Evolutionary conservation across 2,888 invertebrate genomes (phyloP).

Genomic region (Drosophila phalerata): DNA sequence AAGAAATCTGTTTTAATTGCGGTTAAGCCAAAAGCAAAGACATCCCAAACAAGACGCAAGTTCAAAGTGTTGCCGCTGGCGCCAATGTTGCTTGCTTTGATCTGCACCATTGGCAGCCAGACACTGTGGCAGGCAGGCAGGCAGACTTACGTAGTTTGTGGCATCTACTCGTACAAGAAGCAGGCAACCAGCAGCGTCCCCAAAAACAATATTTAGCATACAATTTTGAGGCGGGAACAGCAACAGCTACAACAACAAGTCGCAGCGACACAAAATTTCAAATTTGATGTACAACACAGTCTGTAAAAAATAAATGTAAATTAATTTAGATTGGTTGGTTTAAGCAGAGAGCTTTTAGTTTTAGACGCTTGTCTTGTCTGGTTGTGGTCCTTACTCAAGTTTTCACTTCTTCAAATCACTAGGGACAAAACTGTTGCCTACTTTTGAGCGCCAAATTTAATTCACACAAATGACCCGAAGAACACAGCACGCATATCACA

Average conservation of each 20-base stretch:
- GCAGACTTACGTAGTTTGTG: slow-evolving; percentile 13
- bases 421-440: slow-evolving; percentile 43
- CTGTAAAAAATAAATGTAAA: slow-evolving; percentile 54
- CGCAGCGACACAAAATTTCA: slow-evolving; percentile 10
- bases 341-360: slow-evolving; percentile 35
- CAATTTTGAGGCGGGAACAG: slow-evolving; percentile 20
- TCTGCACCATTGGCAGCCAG: slow-evolving; percentile 54
- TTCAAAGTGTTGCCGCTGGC: slow-evolving; percentile 73
- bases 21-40: slow-evolving; percentile 66
- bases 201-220: slow-evolving; percentile 62
- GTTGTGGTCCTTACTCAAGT: slow-evolving; percentile 38
- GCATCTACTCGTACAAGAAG: background rate
- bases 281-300: slow-evolving; percentile 31
- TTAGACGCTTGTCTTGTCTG: background rate
- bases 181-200: slow-evolving; percentile 1
- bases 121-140: slow-evolving; percentile 23
- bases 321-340: slow-evolving; percentile 23
- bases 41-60: slow-evolving; percentile 56
- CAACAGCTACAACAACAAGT: background rate
- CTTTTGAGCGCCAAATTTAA: slow-evolving; percentile 51
- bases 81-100: slow-evolving; percentile 67
- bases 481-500: slow-evolving; percentile 41
- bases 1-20: slow-evolving; percentile 77
- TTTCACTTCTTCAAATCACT: slow-evolving; percentile 51
- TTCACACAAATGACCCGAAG: slow-evolving; percentile 59